Conservation (phyloP, 1,140 invertebrate genomes). For the Drosophila eugracilis region DNA sequence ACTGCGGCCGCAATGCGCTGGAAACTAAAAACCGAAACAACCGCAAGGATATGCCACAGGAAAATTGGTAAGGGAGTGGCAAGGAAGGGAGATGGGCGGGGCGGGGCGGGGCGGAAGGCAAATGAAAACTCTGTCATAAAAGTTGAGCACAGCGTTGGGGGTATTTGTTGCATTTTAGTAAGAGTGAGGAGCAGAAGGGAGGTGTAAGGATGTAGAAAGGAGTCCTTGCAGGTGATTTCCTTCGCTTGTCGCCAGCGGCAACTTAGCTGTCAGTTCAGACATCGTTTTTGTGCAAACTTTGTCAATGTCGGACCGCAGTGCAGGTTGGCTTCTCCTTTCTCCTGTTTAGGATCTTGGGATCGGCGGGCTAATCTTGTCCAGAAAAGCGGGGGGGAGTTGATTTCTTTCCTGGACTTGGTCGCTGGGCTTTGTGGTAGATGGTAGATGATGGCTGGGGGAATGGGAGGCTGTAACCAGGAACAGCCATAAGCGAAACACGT, state of each 20-base stretch:
- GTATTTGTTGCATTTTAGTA: slow-evolving; percentile 49
- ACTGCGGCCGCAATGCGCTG: slow-evolving; percentile 41
- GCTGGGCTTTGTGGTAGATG: too few relatives aligned
- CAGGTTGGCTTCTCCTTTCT: slow-evolving; percentile 3
- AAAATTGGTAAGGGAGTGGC: slow-evolving; percentile 4
- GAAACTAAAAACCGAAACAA: slow-evolving; percentile 62
- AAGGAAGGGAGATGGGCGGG: too few relatives aligned
- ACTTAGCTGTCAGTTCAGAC: slow-evolving; percentile 54
- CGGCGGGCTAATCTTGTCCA: slow-evolving; percentile 48
- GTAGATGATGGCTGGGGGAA: neutral
- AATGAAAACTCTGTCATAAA: slow-evolving; percentile 67
- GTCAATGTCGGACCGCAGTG: slow-evolving; percentile 33
- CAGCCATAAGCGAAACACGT: slow-evolving; percentile 65
- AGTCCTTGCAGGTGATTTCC: slow-evolving; percentile 65
- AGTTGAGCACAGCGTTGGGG: slow-evolving; percentile 40
- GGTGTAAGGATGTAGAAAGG: neutral
- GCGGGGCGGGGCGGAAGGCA: too few relatives aligned
- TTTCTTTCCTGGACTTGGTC: neutral
- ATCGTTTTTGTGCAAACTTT: slow-evolving; percentile 61
- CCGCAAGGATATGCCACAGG: slow-evolving; percentile 20
- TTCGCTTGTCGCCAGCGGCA: slow-evolving; percentile 52
- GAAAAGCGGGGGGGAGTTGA: neutral
- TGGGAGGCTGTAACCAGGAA: too few relatives aligned
- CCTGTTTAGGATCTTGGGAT: slow-evolving; percentile 26
- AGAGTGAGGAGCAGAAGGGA: neutral